Base-by-base conservation (phyloP, 1,140 invertebrate species). In the Cardiocondyla obscurior region DNA sequence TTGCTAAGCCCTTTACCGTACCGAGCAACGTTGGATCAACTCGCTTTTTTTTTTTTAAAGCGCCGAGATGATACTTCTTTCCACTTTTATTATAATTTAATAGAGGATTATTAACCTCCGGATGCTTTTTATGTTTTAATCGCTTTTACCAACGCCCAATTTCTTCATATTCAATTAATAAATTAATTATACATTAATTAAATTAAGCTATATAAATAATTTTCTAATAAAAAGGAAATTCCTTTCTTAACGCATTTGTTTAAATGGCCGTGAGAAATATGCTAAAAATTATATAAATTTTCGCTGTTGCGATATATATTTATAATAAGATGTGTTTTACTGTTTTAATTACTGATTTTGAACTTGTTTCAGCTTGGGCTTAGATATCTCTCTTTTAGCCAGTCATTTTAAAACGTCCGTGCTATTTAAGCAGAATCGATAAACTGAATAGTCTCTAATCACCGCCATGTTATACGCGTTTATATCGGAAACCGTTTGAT, bases 11-110 rank as follows among this genome's bases (percentile, higher is more conserved):
- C 49, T 36, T 88, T 82, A 67, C 36, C 60, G 55, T 6, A 25
- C 49, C 46, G 55, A 64, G 73, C 62, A 74, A 81, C 70, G 84
- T 70, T 64, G 69, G 55, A 62, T 30, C 64, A 85, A 87, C 58
- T 81, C 67, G 79, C 72, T 77, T 86, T 83, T 81, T 64, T 57
- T 77, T 86, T 83, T 81, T 64, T 57, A 72, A 84, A 86, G 7
- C 49, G 39, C 67, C 42, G 62, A 30, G 10, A 39, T 36, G 33
- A 10, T 51, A 8, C 39, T 39, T n/a, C 22, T 79, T 33, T 22
- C 14, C n/a, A 36, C 14, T 81, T 46, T 51, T 28, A 44, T 53
- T 81, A n/a, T 14, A 42, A 46, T 62, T 62, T 39, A 28, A 30
- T 42, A n/a, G 30, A 51, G 28, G 5, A 1, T 70, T 53, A 14